Evolutionary conservation across 30 jellyfish, hydroid and myxozoan species (phyloP).

Genomic region (Hydractinia symbiolongicarpus): DNA sequence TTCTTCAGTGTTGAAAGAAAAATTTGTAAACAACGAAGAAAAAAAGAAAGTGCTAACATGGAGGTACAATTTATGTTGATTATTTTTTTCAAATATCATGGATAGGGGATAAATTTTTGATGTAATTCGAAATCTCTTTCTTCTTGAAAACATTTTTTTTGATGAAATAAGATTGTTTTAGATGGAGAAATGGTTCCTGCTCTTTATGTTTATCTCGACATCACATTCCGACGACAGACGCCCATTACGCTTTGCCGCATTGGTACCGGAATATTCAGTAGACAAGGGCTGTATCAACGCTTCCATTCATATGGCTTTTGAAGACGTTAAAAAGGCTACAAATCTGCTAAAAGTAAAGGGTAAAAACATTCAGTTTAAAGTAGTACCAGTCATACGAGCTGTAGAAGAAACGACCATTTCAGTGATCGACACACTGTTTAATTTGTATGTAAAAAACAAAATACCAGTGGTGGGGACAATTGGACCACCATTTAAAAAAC

Average conservation of each 20-base stretch:
- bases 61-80: too few species aligned
- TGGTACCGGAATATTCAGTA: conserved; percentile 9
- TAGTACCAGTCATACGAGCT: conserved; percentile 1
- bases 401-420: background rate
- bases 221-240: too few species aligned
- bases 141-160: too few species aligned
- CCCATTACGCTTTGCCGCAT: background rate
- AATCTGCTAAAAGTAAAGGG: background rate
- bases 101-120: too few species aligned
- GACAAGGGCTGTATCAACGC: conserved; percentile 11
- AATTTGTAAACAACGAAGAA: too few species aligned
- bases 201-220: too few species aligned
- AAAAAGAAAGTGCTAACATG: too few species aligned
- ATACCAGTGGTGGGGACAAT: conserved; percentile 7
- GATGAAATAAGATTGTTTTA: too few species aligned
- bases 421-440: conserved; percentile 17
- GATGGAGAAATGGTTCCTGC: too few species aligned
- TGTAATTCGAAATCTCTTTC: too few species aligned
- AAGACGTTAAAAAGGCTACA: conserved; percentile 13
- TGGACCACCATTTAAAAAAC: conserved; percentile 35
- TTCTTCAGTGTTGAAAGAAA: too few species aligned
- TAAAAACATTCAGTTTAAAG: conserved; percentile 14
- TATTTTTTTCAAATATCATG: too few species aligned
- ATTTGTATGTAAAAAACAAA: background rate
- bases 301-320: conserved; percentile 33